Evolutionary conservation across 2,113 vertebrate species (phyloP).

Genomic region (Capra hircus): DNA sequence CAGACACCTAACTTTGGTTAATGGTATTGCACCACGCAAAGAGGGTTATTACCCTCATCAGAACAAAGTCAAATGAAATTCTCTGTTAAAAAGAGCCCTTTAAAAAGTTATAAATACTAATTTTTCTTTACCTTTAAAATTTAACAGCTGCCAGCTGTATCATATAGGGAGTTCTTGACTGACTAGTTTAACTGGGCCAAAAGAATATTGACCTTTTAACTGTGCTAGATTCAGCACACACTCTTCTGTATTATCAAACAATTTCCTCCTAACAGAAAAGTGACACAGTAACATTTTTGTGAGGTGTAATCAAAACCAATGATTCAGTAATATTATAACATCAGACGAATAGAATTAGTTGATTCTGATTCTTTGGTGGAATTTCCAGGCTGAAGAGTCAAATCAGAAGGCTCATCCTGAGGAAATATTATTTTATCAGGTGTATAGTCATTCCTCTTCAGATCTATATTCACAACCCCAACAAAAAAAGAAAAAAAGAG

Average conservation of each 20-base stretch:
- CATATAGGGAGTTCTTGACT: constrained; percentile 35
- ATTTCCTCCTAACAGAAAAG: constrained; percentile 61
- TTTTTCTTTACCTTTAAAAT: constrained; percentile 69
- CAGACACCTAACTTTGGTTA: constrained; percentile 76
- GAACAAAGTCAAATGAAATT: constrained; percentile 72
- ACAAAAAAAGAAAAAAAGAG: neutral
- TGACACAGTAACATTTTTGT: constrained; percentile 60
- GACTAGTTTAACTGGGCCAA: constrained; percentile 39
- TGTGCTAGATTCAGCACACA: constrained; percentile 42
- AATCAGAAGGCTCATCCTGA: constrained; percentile 89
- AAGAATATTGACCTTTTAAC: constrained; percentile 35
- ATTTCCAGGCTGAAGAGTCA: constrained; percentile 84
- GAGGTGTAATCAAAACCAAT: constrained; percentile 60
- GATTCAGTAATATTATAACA: constrained; percentile 84
- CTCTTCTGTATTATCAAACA: constrained; percentile 40
- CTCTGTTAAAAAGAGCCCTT: constrained; percentile 76
- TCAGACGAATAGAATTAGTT: constrained; percentile 88
- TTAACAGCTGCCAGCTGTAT: constrained; percentile 39
- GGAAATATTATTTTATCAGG: constrained; percentile 93
- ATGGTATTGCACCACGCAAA: constrained; percentile 76
- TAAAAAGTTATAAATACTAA: constrained; percentile 76
- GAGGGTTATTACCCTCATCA: constrained; percentile 50
- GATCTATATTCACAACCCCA: constrained; percentile 80
- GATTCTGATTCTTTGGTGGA: constrained; percentile 89
- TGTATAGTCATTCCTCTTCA: constrained; percentile 97